A percentile compares a stretch with the other conserved stretches of the same genome.
Conservation (phyloP, 2,797 vertebrate genomes). For the Gambelia wislizenii region DNA sequence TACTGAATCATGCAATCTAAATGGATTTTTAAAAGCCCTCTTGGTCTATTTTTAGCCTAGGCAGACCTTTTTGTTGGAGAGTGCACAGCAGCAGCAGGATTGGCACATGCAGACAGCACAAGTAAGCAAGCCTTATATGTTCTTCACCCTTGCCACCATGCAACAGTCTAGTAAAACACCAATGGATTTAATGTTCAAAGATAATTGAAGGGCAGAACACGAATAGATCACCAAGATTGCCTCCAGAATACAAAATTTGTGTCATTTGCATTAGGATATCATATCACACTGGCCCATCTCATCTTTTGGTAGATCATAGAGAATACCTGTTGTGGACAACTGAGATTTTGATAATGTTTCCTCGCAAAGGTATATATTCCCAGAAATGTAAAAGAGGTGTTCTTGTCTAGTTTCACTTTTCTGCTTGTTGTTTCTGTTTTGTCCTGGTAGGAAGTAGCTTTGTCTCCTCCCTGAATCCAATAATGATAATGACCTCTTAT, state of each 20-base stretch:
- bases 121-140: not conserved
- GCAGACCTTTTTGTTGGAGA: not conserved
- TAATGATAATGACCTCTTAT: not conserved
- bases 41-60: slow-evolving; percentile 33
- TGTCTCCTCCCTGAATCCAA: not conserved
- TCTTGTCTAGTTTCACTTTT: not conserved
- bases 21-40: slow-evolving; percentile 19
- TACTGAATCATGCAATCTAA: slow-evolving; percentile 19
- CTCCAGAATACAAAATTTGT: not conserved
- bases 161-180: slow-evolving; percentile 1
- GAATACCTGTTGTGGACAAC: too few species aligned
- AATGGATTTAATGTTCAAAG: not conserved
- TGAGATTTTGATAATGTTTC: not conserved
- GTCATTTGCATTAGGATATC: not conserved
- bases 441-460: not conserved
- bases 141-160: slow-evolving; percentile 2
- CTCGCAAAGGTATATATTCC: too few species aligned
- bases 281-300: not conserved
- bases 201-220: not conserved
- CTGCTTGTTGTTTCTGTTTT: not conserved
- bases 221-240: not conserved
- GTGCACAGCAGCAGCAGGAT: not conserved
- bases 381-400: not conserved
- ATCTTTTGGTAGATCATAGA: not conserved
- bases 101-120: not conserved